phyloP scores from a whole-genome alignment of 1,140 invertebrate species.

The Nephotettix cincticeps region DNA sequence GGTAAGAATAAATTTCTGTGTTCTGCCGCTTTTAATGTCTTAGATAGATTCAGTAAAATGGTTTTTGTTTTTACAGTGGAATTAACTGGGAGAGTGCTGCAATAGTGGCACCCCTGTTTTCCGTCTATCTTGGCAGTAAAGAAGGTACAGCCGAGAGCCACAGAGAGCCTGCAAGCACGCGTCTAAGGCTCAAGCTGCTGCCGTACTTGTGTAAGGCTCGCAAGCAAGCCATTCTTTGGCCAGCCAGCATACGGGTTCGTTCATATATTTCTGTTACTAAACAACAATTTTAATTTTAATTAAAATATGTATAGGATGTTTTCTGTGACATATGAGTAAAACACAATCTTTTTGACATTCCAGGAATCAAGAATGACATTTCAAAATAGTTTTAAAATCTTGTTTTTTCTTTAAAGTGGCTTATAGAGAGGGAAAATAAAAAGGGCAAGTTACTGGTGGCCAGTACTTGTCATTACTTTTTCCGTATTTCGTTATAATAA shows the following conservation, averaged over 20 bases:
- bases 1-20: too few species aligned
- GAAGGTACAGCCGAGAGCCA: slow-evolving; percentile 59
- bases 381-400: background rate
- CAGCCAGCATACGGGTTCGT: slow-evolving; percentile 72
- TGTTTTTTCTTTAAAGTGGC: too few species aligned
- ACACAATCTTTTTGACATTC: slow-evolving; percentile 8
- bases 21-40: too few species aligned
- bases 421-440: too few species aligned
- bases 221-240: slow-evolving; percentile 75
- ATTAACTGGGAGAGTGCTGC: slow-evolving; percentile 72
- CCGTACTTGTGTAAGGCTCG: slow-evolving; percentile 79
- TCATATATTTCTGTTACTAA: background rate
- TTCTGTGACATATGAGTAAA: background rate
- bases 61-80: slow-evolving; percentile 56
- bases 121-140: slow-evolving; percentile 71
- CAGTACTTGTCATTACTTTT: too few species aligned
- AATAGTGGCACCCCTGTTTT: slow-evolving; percentile 71
- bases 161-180: slow-evolving; percentile 71
- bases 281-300: background rate
- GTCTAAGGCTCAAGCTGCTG: slow-evolving; percentile 81
- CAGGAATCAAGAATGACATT: background rate
- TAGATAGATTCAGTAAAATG: too few species aligned
- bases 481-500: too few species aligned
- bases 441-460: too few species aligned
- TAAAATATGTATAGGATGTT: background rate